Evolutionary conservation across 2,113 vertebrate species (phyloP), one percentile per base, ranked within the genome.

Genomic region (Neofelis nebulosa): DNA sequence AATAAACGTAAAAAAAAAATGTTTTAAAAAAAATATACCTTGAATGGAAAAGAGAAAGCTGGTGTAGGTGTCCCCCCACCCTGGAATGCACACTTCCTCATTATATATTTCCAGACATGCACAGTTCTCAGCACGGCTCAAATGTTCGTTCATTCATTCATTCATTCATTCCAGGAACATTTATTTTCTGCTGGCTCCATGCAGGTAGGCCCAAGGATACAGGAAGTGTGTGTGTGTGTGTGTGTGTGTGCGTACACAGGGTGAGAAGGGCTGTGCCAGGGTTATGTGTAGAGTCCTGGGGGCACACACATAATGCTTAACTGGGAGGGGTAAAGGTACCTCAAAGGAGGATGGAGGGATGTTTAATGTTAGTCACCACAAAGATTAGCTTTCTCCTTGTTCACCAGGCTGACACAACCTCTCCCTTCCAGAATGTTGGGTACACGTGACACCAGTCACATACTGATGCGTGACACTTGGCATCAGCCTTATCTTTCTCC

Each of bases 401-500:
- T 65, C 31, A 16, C 13, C n/a, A 36, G 63, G 50, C 38, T 71
- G 38, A n/a, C 83, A 11, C 21, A 33, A 66, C 19, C 55, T 18
- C 66, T 92, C 33, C 31, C 14, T 84, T 48, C 18, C 65, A 45
- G 57, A 88, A 33, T 3, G 1, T 52, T 16, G 12, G 45, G 41
- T 71, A 23, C 63, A 1, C 1, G 12, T 19, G 65, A 90, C 18
- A 74, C 27, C n/a, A 16, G 6, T 23, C 19, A 16, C 5, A 33
- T 13, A 7, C 13, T 27, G 9, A 33, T 29, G 23, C 18, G 0
- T 7, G 50, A 38, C 2, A 4, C 65, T 31, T 0, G 23, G 15
- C 41, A n/a, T 68, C 48, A 15, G 41, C 45, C 50, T 65, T 66
- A 14, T 50, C 71, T 38, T 71, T 41, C 38, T 45, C 52, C 73